Conservation (phyloP, 2,113 vertebrate genomes). For the Haliaeetus leucogaster region DNA sequence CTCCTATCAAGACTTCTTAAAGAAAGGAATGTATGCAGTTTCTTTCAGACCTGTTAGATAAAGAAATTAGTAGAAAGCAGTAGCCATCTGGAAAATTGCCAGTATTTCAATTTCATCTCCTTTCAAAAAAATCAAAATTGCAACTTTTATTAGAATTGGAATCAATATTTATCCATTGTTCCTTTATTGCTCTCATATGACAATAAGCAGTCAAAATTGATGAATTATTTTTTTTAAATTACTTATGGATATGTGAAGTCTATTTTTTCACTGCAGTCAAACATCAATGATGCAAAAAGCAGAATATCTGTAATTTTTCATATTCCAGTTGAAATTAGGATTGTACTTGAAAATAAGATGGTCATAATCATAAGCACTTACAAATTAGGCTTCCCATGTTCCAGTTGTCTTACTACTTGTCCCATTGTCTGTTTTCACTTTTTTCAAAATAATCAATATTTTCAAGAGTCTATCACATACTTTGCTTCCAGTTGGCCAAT, state of each 20-base stretch:
- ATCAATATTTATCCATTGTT: not conserved
- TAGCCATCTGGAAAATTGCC: not conserved
- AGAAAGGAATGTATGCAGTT: not conserved
- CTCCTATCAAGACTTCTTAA: not conserved
- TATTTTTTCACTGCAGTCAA: not conserved
- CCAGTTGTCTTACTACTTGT: not conserved
- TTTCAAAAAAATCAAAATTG: not conserved
- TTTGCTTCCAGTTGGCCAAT: not conserved
- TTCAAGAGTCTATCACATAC: not conserved
- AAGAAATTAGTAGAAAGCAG: not conserved
- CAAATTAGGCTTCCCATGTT: not conserved
- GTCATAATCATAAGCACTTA: not conserved
- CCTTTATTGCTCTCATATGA: not conserved
- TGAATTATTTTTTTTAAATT: not conserved
- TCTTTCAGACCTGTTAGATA: not conserved
- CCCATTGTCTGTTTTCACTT: not conserved
- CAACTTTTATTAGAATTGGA: not conserved
- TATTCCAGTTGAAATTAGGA: not conserved
- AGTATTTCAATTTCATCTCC: not conserved
- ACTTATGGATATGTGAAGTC: not conserved
- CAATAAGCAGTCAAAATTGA: not conserved
- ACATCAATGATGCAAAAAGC: fast-evolving
- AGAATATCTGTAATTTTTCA: not conserved
- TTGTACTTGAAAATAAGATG: not conserved
- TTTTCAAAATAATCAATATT: not conserved